Base-by-base conservation (phyloP, 2,797 vertebrate genomes). In the Catharus ustulatus region DNA sequence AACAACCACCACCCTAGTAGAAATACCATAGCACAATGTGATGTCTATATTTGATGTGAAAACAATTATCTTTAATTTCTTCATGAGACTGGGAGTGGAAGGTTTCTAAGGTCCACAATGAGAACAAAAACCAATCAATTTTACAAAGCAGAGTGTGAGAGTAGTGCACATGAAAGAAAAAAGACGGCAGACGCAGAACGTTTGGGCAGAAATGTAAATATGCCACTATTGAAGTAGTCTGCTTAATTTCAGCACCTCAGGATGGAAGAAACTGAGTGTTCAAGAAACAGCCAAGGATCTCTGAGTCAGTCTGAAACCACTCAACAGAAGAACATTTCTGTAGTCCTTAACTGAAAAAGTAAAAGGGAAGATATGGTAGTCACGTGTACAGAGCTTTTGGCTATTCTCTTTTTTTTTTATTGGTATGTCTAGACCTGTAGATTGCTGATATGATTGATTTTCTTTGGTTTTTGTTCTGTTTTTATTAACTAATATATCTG, bases 311-410 rank as follows among this genome's bases (percentile, higher is more conserved):
- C 55, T 66, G 55, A 66, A 90, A 51, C 13, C 8, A 29, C 8
- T 46, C 29, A 22, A 32, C 12, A 49, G 22, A 32, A 58, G 16
- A 90, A 69, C 6, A 7, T 38, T 84, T 72, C 34, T 75, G 15
- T 43, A 86, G 7, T 26, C 77, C 26, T 80, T 19, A 62, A n/a
- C 5, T 42, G n/a, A 32, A 46, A 66, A 52, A 21, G 11, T 6
- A 55, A 11, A 51, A 58, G 2, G 18, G 4, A 52, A 42, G 10
- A 1, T 40, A 49, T 29, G 10, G 7, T 4, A 58, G 45, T 27
- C 83, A 54, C 0, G 0, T 11, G 2, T 1, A 17, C 6, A 22
- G 23, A 4, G 3, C 1, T 49, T 40, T 48, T 45, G 17, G 18
- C 11, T 46, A 52, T 38, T 45, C 34, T 36, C 48, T 10, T 32